phyloP scores from a whole-genome alignment of 1,140 invertebrate species.

The Melipona quadrifasciata region DNA sequence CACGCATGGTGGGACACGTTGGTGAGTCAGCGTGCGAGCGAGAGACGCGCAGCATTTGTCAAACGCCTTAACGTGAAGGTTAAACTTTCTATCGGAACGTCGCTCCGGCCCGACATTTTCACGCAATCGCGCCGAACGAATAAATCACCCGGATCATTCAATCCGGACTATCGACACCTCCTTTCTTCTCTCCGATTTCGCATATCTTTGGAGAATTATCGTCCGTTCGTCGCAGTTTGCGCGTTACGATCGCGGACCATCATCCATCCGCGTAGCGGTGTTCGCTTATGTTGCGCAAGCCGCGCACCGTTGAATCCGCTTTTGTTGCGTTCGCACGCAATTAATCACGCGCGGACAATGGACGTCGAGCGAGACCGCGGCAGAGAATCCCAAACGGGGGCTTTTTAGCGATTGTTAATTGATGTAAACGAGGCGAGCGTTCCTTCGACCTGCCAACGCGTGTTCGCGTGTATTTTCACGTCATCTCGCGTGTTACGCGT shows the following conservation, averaged over 20 bases:
- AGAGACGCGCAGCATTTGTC: neutral
- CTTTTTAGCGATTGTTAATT: constrained; percentile 54
- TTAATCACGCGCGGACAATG: constrained; percentile 43
- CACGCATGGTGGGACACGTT: too few relatives aligned
- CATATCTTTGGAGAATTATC: neutral
- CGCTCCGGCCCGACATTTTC: neutral
- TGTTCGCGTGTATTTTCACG: neutral
- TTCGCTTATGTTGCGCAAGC: neutral
- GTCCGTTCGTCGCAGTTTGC: neutral
- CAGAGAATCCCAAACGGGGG: neutral
- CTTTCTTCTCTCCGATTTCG: neutral
- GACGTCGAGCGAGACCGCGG: neutral
- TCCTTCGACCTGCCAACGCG: neutral
- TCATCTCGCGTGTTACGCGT: neutral
- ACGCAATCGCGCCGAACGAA: neutral
- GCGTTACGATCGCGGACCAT: neutral
- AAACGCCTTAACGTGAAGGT: neutral
- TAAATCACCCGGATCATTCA: too few relatives aligned
- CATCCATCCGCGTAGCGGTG: neutral
- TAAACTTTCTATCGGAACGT: neutral
- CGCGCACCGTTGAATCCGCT: constrained; percentile 24
- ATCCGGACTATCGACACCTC: neutral
- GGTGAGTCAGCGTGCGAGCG: too few relatives aligned
- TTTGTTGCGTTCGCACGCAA: constrained; percentile 39
- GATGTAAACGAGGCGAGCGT: constrained; percentile 36